Evolutionary conservation across 2,113 vertebrate genomes (phyloP).

Genomic region (Herpetotheres cachinnans): DNA sequence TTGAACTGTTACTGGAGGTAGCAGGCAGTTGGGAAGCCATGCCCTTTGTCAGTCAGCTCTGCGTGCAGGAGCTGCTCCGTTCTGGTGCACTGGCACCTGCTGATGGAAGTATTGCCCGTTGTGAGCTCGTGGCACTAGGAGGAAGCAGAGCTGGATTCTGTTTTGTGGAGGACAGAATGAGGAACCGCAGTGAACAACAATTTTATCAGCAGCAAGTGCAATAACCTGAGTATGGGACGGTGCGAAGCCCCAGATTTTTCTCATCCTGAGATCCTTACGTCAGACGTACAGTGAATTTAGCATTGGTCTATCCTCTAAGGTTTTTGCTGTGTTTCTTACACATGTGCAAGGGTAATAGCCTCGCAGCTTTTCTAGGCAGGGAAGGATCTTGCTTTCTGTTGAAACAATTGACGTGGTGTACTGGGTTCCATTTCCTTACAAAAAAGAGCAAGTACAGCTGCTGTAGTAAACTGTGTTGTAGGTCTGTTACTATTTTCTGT

Average conservation of each 20-base stretch:
- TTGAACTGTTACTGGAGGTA: no score
- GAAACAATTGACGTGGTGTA: background rate
- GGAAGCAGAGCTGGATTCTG: background rate
- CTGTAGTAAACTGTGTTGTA: background rate
- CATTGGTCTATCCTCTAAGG: fast-evolving
- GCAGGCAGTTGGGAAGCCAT: background rate
- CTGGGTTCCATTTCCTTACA: fast-evolving
- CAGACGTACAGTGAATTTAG: background rate
- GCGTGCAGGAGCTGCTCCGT: background rate
- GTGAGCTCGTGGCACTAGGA: background rate
- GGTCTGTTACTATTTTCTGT: background rate
- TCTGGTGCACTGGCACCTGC: background rate
- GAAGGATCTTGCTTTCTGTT: background rate
- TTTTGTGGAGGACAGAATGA: background rate
- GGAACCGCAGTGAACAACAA: background rate
- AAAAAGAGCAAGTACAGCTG: background rate
- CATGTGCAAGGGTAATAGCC: background rate
- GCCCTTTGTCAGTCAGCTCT: no score
- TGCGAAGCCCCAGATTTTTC: background rate
- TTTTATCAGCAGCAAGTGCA: background rate
- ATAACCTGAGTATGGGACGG: background rate
- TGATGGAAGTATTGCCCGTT: fast-evolving
- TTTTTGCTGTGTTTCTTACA: background rate
- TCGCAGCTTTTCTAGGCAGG: background rate
- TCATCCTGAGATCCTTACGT: background rate